These are phyloP conservation scores for Rattus rattus DNA, from an alignment of 2,113 vertebrate genomes.

Conservation along the genomic window DNA sequence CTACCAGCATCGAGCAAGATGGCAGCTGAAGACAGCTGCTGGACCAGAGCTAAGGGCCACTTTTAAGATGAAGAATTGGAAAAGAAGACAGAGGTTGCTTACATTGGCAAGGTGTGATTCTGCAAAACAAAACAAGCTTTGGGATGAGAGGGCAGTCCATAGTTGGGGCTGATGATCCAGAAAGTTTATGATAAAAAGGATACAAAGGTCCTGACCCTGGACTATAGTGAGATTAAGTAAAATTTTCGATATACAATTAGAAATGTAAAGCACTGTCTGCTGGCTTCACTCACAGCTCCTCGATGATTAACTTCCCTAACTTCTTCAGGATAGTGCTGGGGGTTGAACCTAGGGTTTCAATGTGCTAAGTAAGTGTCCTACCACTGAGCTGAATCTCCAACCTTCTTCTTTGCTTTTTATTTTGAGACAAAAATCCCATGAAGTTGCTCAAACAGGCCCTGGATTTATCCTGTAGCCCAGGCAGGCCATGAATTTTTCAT, in stretches of 20 bases:
- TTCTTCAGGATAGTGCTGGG: too few species aligned
- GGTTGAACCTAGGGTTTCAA: not conserved
- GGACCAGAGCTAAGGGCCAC: not conserved
- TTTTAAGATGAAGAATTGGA: not conserved
- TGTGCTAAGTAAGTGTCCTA: not conserved
- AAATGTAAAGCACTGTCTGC: not conserved
- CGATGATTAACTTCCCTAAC: not conserved
- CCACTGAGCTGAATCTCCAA: not conserved
- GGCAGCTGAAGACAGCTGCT: not conserved
- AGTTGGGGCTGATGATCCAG: not conserved
- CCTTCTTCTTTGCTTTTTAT: not conserved
- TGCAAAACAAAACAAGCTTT: not conserved
- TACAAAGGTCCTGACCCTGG: too few species aligned
- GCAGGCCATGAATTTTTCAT: not conserved
- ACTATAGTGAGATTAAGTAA: not conserved
- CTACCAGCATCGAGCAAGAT: not conserved
- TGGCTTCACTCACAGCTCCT: not conserved
- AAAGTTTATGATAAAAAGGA: too few species aligned
- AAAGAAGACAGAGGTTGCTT: not conserved
- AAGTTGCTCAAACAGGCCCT: not conserved
- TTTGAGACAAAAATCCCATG: not conserved
- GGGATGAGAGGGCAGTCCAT: not conserved
- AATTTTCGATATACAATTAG: not conserved
- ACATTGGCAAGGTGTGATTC: not conserved
- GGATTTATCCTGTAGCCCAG: not conserved